phyloP scores from a whole-genome alignment of 2,797 vertebrate genomes.

The Platalea minor region DNA sequence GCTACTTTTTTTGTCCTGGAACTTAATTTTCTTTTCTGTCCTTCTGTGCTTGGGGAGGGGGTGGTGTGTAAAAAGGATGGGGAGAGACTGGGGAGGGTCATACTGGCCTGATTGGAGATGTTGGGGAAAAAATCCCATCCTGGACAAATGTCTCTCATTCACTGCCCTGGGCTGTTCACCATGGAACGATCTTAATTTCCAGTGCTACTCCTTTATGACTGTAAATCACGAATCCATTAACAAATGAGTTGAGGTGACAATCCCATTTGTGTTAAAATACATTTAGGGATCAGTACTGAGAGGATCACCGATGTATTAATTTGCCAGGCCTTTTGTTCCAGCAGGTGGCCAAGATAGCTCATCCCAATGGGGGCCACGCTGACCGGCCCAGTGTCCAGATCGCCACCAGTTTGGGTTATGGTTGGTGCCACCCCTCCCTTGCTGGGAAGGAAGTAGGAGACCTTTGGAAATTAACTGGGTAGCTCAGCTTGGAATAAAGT shows the following conservation, averaged over 20 bases:
- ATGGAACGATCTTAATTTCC: slow-evolving; percentile 44
- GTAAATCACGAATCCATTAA: slow-evolving; percentile 63
- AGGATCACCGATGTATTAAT: slow-evolving; percentile 39
- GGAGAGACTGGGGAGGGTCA: background rate
- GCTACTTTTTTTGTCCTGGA: background rate
- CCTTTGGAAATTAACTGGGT: background rate
- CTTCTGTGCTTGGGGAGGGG: background rate
- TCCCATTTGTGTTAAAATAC: slow-evolving; percentile 60
- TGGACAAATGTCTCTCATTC: background rate
- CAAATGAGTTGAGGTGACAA: slow-evolving; percentile 64
- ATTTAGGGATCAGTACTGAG: slow-evolving; percentile 54
- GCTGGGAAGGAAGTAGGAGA: background rate
- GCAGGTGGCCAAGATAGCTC: slow-evolving; percentile 11
- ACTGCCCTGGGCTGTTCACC: background rate
- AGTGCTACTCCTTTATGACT: slow-evolving; percentile 9
- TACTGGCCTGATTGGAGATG: background rate
- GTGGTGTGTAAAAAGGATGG: background rate
- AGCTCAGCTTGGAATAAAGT: background rate
- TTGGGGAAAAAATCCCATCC: background rate
- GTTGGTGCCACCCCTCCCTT: background rate
- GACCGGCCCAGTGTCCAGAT: background rate
- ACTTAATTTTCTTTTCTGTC: background rate
- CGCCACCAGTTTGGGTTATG: background rate
- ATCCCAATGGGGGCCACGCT: background rate
- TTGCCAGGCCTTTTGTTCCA: slow-evolving; percentile 55